phyloP scores from a whole-genome alignment of 2,797 vertebrate genomes.

The Lemur catta region DNA sequence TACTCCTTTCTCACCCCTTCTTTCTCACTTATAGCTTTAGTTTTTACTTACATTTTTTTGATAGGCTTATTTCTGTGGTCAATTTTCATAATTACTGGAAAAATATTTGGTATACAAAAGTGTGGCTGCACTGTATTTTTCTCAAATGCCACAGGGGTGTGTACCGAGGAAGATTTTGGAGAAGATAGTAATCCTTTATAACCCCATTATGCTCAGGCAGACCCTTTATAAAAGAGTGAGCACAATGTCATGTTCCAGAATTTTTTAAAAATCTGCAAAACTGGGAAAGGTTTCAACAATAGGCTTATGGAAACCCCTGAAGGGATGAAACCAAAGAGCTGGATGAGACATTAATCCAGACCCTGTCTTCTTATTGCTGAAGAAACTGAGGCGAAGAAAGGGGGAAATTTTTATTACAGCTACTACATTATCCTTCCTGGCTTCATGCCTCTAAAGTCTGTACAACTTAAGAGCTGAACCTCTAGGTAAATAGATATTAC shows the following conservation, averaged over 20 bases:
- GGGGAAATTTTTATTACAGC: neutral
- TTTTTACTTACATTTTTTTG: neutral
- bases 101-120: neutral
- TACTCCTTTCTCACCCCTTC: neutral
- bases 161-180: neutral
- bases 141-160: neutral
- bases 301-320: neutral
- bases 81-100: neutral
- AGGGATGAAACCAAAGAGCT: neutral
- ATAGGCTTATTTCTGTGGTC: neutral
- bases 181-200: neutral
- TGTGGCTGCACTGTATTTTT: neutral
- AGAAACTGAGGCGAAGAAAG: neutral
- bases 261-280: neutral
- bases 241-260: neutral
- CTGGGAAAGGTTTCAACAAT: neutral
- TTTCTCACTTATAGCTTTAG: neutral
- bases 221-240: neutral
- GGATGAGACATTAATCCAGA: neutral
- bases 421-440: neutral
- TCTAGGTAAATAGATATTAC: neutral
- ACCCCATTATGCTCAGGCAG: neutral
- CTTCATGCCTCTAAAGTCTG: neutral
- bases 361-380: neutral
- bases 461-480: neutral